These are phyloP conservation scores for Cephus cinctus DNA, from an alignment of 1,140 invertebrate species.

Conservation along the genomic window DNA sequence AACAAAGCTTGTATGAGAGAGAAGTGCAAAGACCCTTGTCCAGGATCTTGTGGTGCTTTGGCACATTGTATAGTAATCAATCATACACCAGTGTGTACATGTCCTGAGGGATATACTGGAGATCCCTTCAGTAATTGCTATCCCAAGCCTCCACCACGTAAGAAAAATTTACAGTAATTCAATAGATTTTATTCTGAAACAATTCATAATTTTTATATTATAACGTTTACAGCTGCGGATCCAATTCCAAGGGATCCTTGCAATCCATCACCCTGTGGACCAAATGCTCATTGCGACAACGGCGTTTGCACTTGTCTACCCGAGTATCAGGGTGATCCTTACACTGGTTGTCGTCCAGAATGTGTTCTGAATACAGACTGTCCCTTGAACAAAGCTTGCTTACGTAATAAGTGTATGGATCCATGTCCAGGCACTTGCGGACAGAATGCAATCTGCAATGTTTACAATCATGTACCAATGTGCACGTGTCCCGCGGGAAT, in stretches of 20 bases:
- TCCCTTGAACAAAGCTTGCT: conserved; percentile 42
- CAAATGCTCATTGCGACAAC: conserved; percentile 62
- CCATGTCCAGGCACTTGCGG: conserved; percentile 60
- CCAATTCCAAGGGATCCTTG: conserved; percentile 44
- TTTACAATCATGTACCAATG: conserved; percentile 69
- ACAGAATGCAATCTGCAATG: conserved; percentile 71
- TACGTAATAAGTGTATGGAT: conserved; percentile 49
- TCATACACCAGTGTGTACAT: conserved; percentile 69
- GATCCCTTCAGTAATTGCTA: conserved; percentile 73
- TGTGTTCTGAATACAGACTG: conserved; percentile 53
- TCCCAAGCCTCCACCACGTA: conserved; percentile 34
- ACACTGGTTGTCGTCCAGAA: conserved; percentile 52
- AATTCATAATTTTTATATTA: conserved; percentile 7
- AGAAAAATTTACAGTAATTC: conserved; percentile 34
- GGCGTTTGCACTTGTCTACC: conserved; percentile 55
- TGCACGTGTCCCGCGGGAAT: conserved; percentile 66
- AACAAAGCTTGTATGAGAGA: conserved; percentile 65
- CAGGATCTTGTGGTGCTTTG: conserved; percentile 69
- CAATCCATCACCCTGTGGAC: conserved; percentile 59
- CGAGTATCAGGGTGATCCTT: conserved; percentile 61
- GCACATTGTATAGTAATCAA: conserved; percentile 70
- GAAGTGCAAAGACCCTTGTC: conserved; percentile 71
- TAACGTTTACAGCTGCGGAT: conserved; percentile 17
- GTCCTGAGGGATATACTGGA: conserved; percentile 67
- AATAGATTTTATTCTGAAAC: conserved; percentile 26